Conservation (phyloP, 2,888 invertebrate species). For the Apotomis capreana region DNA sequence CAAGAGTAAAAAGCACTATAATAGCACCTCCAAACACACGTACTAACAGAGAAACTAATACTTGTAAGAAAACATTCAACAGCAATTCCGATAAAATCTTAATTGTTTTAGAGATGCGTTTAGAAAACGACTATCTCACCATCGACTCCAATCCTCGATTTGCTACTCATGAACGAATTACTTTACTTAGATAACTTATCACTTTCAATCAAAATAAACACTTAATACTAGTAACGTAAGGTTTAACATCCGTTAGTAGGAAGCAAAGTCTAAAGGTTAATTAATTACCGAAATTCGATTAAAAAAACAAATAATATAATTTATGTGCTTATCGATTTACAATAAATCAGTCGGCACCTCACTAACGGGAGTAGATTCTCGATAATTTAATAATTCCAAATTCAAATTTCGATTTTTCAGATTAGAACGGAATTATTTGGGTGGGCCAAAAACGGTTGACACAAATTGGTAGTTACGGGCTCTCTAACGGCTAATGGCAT, state of each 20-base stretch:
- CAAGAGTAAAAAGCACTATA: too few relatives aligned
- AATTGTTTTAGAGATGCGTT: constrained; percentile 35
- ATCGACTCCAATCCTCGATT: constrained; percentile 31
- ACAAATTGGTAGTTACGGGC: constrained; percentile 56
- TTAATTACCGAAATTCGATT: constrained; percentile 37
- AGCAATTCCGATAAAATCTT: constrained; percentile 26
- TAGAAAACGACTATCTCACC: constrained; percentile 31
- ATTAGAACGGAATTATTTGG: constrained; percentile 41
- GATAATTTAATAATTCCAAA: constrained; percentile 36
- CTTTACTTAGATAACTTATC: constrained; percentile 5
- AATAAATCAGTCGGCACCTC: constrained; percentile 41
- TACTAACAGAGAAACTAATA: neutral
- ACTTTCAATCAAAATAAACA: neutral
- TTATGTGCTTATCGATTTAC: constrained; percentile 40
- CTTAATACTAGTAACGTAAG: neutral
- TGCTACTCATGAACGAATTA: constrained; percentile 27
- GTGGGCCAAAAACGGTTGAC: constrained; percentile 51
- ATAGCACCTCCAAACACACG: neutral
- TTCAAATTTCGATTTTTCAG: constrained; percentile 40
- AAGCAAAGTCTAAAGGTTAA: neutral
- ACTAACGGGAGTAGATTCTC: constrained; percentile 43
- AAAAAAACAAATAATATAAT: constrained; percentile 28
- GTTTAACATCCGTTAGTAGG: neutral
- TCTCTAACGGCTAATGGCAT: constrained; percentile 54
- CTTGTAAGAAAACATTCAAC: constrained; percentile 12